phyloP scores from a whole-genome alignment of 2,113 vertebrate genomes.

The Megaceryle torquata region DNA sequence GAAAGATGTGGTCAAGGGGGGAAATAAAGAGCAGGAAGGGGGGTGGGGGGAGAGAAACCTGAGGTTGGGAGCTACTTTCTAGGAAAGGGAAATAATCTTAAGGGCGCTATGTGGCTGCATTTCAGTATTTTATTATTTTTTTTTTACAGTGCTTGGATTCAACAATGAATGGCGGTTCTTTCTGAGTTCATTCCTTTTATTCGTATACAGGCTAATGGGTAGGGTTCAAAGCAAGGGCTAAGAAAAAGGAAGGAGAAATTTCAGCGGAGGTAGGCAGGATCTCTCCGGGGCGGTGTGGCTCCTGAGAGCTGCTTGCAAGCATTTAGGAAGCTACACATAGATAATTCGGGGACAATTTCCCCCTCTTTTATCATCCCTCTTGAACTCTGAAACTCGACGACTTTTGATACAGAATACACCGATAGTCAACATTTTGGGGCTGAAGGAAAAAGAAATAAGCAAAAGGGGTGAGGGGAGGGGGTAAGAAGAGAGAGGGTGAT shows the following conservation, averaged over 20 bases:
- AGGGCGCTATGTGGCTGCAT: background rate
- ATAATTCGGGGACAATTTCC: background rate
- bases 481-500: background rate
- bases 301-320: background rate
- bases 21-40: background rate
- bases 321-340: background rate
- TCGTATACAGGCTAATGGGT: background rate
- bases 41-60: background rate
- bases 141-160: constrained; percentile 15
- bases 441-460: background rate
- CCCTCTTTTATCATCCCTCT: background rate
- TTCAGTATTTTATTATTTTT: background rate
- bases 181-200: constrained; percentile 23
- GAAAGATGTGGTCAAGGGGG: constrained; percentile 24
- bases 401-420: background rate
- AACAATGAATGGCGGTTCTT: constrained; percentile 29
- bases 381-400: background rate
- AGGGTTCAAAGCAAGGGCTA: constrained; percentile 35
- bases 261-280: constrained; percentile 27
- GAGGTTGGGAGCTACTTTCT: constrained; percentile 50
- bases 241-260: constrained; percentile 9
- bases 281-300: background rate
- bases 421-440: background rate
- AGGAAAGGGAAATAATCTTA: constrained; percentile 53
- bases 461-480: background rate